These are phyloP conservation scores for Drosophila bifasciata DNA, from an alignment of 1,140 invertebrate genomes.

Conservation along the genomic window DNA sequence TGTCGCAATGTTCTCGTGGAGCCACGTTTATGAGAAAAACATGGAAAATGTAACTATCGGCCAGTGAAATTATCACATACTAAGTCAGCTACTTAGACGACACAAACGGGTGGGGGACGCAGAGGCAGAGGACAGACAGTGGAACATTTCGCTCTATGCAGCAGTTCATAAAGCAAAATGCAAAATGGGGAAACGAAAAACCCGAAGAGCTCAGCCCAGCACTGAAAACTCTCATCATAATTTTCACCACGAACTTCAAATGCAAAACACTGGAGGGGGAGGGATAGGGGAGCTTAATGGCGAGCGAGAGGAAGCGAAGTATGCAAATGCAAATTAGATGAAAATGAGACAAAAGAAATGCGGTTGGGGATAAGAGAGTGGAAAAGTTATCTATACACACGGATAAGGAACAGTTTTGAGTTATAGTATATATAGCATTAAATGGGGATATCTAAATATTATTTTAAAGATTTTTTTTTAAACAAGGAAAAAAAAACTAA, in stretches of 20 bases:
- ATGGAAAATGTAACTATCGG: slow-evolving; percentile 79
- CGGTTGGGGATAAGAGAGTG: slow-evolving; percentile 21
- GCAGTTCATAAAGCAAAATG: slow-evolving; percentile 74
- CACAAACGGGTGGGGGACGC: not conserved
- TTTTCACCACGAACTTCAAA: slow-evolving; percentile 35
- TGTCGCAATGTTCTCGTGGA: slow-evolving; percentile 17
- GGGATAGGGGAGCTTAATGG: slow-evolving; percentile 6
- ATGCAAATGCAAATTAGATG: slow-evolving; percentile 75
- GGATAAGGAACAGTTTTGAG: not conserved
- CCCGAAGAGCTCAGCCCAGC: not conserved
- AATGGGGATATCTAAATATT: not conserved
- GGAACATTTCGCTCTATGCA: slow-evolving; percentile 60
- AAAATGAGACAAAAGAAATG: slow-evolving; percentile 51
- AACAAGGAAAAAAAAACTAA: too few relatives aligned
- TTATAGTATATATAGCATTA: not conserved
- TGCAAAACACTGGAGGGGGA: slow-evolving; percentile 1
- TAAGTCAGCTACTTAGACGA: slow-evolving; percentile 73
- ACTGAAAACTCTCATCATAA: slow-evolving; percentile 46
- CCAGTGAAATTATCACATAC: slow-evolving; percentile 76
- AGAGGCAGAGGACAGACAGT: not conserved
- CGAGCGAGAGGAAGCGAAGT: slow-evolving; percentile 36
- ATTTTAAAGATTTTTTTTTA: not conserved
- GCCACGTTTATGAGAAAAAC: slow-evolving; percentile 57
- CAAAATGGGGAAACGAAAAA: slow-evolving; percentile 23
- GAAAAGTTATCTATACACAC: slow-evolving; percentile 26